Evolutionary conservation across 2,888 invertebrate genomes (phyloP), one percentile per base, ranked within the genome.

Genomic region (Trissolcus japonicus): DNA sequence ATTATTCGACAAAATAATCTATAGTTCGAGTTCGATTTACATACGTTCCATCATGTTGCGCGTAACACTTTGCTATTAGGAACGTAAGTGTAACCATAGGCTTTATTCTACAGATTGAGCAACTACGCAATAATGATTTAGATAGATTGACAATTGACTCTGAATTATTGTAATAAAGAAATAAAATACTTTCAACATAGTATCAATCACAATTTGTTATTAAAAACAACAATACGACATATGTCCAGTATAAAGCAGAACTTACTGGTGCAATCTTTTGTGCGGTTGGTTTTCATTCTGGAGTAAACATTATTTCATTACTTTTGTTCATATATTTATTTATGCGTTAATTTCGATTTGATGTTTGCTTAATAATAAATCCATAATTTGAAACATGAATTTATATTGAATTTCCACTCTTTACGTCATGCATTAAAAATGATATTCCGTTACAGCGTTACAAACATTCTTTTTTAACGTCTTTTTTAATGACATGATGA

Each of bases 121-220:
- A 72, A 59, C 50, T 66, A 40, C 65, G 73, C 73, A 73, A 73
- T 73, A 66, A 66, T 60, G 66, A 65, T 73, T 48, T 73, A 73
- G 65, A 55, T 73, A 73, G 65, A 73, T 35, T 35, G 65, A 63
- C 48, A 35, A 65, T 56, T 71, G 62, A 72, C 63, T 65, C 51
- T 59, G 46, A 72, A 72, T 72, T 65, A 72, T 72, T 72, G 72
- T 72, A 72, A 72, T 59, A 65, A 65, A 54, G 35, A 59, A 72
- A 72, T 71, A 71, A 71, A 71, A 61, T 63, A 62, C 62, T 62
- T 71, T 62, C 71, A 71, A 71, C 16, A 69, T 69, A 69, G 62
- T 62, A 54, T 69, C 62, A 69, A 56, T 69, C 61, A 46, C 55
- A 55, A 62, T 69, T 69, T 56, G 16, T 61, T 62, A 56, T 56